phyloP scores from a whole-genome alignment of 1,140 invertebrate genomes.

The Drosophila kurseongensis region DNA sequence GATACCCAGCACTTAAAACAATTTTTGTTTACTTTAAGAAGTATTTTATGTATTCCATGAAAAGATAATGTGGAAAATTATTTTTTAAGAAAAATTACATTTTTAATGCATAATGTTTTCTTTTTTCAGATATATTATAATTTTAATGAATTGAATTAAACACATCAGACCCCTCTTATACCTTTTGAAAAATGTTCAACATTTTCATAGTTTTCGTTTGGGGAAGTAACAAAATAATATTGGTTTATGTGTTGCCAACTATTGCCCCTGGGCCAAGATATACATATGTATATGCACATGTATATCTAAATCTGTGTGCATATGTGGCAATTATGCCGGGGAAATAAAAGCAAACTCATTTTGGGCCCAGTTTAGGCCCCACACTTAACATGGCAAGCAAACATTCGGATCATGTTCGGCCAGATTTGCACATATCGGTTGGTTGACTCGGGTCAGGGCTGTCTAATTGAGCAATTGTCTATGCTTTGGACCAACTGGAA shows the following conservation, averaged over 20 bases:
- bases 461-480: conserved; percentile 43
- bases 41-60: neutral
- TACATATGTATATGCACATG: conserved; percentile 3
- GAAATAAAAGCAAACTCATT: conserved; percentile 27
- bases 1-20: conserved; percentile 8
- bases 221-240: conserved; percentile 21
- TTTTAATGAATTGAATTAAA: too few species aligned
- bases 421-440: conserved; percentile 41
- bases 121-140: neutral
- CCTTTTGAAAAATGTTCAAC: neutral
- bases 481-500: conserved; percentile 4
- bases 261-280: conserved; percentile 34
- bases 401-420: conserved; percentile 22
- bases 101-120: neutral
- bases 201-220: conserved; percentile 21
- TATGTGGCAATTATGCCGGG: conserved; percentile 51
- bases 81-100: neutral
- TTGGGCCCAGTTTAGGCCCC: conserved; percentile 13
- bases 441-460: conserved; percentile 42
- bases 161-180: neutral
- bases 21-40: neutral
- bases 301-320: conserved; percentile 7
- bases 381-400: conserved; percentile 24
- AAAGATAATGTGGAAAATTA: neutral
- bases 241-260: conserved; percentile 49